Base-by-base conservation (phyloP, 2,797 vertebrate species). In the Menidia menidia region DNA sequence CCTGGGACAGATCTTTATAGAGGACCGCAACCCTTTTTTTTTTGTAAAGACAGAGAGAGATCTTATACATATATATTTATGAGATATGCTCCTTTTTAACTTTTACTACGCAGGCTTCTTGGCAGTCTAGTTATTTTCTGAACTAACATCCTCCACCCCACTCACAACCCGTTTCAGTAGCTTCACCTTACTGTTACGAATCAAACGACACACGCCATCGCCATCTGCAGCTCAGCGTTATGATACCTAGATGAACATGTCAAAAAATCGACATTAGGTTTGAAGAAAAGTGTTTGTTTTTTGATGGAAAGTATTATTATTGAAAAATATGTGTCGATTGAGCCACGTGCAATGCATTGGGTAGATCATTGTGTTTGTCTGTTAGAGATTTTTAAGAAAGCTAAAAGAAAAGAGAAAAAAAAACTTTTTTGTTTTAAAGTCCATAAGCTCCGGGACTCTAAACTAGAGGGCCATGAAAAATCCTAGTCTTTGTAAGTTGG, bases 261-360 rank as follows among this genome's bases (percentile, higher is more conserved):
- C 83, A 87, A 81, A 81, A 25, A 89, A 87, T 89, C 79, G 86
- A 92, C 88, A 89, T 85, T 92, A 86, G 81, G 88, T 81, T 91
- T 87, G 89, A 92, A 87, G 90, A 87, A 91, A 85, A 89, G 80
- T 90, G 83, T 90, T 90, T 91, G 76, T 88, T 91, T 92, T 92
- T 93, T 90, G 88, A 92, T 92, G 92, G 91, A 92, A 92, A 92
- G 92, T 93, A 94, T 94, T 94, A 92, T 94, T 93, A 94, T 92
- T 92, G 91, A 93, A 91, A 92, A 91, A 82, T 91, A 87, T 93
- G 89, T 94, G 93, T 95, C 91, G 94, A 95, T 95, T 95, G 95
- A 96, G 94, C 95, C 95, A 95, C 94, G 95, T 96, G 95, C 95
- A 97, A 96, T 96, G 95, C 95, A 95, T 95, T 95, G 95, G 95